Base-by-base conservation (phyloP, 2,888 invertebrate genomes). In the Exocentrus adspersus region DNA sequence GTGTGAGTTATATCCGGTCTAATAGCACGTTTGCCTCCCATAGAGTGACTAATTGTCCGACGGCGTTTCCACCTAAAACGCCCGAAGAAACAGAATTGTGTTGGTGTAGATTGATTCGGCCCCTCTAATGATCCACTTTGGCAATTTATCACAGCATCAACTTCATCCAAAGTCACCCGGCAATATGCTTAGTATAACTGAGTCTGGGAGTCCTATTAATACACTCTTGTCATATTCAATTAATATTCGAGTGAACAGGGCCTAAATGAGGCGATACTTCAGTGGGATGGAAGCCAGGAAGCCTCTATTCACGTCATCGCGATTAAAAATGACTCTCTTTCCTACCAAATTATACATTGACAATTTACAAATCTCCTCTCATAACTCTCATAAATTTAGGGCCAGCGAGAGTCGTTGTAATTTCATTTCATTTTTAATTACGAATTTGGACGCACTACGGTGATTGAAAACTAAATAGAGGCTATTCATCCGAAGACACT, bases 241-340 rank as follows among this genome's bases (percentile, higher is more conserved):
- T 82, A 82, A 81, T 81, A 80, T 78, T 75, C 73, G 66, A 75
- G 75, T 72, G 76, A 79, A 75, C 73, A 73, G 75, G 73, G 75
- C 73, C 74, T 77, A 79, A 81, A 80, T 80, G 80, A 81, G 78
- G 75, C 77, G 78, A 78, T 79, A 78, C 78, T 76, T 78, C 78
- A 76, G 72, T 72, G 73, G 73, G 75, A 71, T 67, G 68, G 72
- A 70, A 75, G 74, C 72, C 78, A 77, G 78, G 77, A 79, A 78
- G 77, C 76, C 75, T 75, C 79, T 76, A 81, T 81, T 81, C 81
- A 80, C 75, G 80, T 79, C 80, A 79, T 77, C 78, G 71, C 75
- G 76, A 78, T 81, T 81, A 82, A 82, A 82, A 82, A 82, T 82
- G 80, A 80, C 76, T 77, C 77, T 73, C 75, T 79, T 78, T 79